Evolutionary conservation across 2,113 vertebrate genomes (phyloP), one percentile per base, ranked within the genome.

Genomic region (Paramormyrops kingsleyae): DNA sequence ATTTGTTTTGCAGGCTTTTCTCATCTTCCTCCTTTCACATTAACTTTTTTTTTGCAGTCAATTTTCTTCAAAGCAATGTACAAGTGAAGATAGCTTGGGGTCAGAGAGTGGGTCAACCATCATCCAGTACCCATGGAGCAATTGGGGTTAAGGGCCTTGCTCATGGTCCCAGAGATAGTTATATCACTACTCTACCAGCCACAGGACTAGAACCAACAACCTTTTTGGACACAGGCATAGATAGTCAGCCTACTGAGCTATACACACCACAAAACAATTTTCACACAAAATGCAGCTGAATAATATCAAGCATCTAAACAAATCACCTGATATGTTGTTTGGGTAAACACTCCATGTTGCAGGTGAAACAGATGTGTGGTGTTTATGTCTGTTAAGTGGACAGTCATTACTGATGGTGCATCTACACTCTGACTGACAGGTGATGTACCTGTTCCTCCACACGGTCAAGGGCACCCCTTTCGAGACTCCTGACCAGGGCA

Each of bases 381-480:
- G 44, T 47, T 84, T 6, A 46, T 21, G 17, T 83, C 77, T 21
- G 31, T 83, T 44, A 42, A 39, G 19, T 39, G 17, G 13, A 83
- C 35, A 24, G 35, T 27, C 21, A 47, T 84, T 84, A 47, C 83
- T 84, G n/a, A 84, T 10, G 17, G 24, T 42, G 21, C 46, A 13
- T 83, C 42, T 83, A 5, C 8, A 24, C 15, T 42, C 27, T 83
- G 39, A n/a, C 83, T 47, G 24, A 3, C 83, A 98, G 97, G 97
- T 95, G 50, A 99, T 98, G 98, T 99, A 99, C 93, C 59, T 98
- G 92, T 97, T 99, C 91, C 95, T 99, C 83, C 98, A 99, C 92
- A 97, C 96, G 0, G 97, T 99, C 89, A 99, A 99, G 93, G 98
- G 98, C 0, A 99, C 98, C 35, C 98, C 98, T 0, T 99, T 98